Conservation (phyloP, 2,113 vertebrate genomes). For the Agapornis roseicollis region DNA sequence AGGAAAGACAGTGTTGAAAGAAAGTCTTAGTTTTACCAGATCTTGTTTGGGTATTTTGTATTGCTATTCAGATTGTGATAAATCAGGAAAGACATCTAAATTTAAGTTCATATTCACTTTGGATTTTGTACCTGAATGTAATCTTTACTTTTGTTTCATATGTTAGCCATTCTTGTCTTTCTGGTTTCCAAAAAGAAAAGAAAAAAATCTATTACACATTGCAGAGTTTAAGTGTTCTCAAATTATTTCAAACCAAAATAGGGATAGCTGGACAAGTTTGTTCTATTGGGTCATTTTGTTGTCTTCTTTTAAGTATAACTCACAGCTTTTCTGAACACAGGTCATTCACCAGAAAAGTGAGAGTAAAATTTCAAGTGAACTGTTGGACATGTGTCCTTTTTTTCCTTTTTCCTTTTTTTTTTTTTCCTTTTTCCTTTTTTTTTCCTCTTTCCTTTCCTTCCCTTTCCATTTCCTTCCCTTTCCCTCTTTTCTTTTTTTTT, state of each 20-base stretch:
- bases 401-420: neutral
- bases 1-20: neutral
- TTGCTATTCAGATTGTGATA: neutral
- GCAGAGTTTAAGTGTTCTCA: neutral
- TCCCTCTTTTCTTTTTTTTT: neutral
- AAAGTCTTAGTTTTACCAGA: neutral
- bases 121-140: neutral
- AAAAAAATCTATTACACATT: neutral
- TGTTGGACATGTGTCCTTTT: neutral
- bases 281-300: neutral
- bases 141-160: neutral
- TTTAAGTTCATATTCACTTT: neutral
- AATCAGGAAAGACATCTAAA: neutral
- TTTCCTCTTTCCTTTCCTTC: neutral
- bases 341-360: neutral
- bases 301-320: neutral
- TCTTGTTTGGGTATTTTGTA: neutral
- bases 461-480: too few relatives aligned
- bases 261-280: neutral
- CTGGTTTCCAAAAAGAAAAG: neutral
- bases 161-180: neutral
- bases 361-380: slow-evolving; percentile 5
- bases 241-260: neutral
- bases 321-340: neutral
- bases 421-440: neutral